phyloP scores from a whole-genome alignment of 2,888 invertebrate species.

The Cryptocheilus praepositus region DNA sequence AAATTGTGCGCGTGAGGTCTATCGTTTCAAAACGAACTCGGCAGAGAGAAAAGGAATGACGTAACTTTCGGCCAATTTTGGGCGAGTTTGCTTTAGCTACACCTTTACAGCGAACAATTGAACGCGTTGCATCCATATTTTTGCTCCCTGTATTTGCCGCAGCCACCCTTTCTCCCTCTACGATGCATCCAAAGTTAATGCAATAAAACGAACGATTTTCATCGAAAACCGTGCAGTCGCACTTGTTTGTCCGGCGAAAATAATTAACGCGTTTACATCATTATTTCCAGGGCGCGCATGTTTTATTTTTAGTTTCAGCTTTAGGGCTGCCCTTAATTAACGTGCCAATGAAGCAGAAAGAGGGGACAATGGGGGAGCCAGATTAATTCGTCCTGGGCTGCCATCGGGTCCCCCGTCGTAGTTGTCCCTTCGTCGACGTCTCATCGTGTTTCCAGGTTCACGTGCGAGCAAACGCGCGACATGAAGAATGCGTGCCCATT shows the following conservation, averaged over 20 bases:
- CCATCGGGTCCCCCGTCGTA: constrained; percentile 20
- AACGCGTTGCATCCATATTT: not conserved
- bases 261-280: constrained; percentile 5
- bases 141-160: too few species aligned
- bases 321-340: constrained; percentile 48
- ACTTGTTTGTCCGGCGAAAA: constrained; percentile 19
- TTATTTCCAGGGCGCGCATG: constrained; percentile 10
- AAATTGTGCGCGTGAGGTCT: not conserved
- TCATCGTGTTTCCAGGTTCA: constrained; percentile 51
- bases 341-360: constrained; percentile 40
- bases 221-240: constrained; percentile 14
- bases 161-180: too few species aligned
- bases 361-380: constrained; percentile 26
- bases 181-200: not conserved
- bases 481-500: constrained; percentile 49
- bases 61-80: constrained; percentile 14
- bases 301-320: constrained; percentile 25
- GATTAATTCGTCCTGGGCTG: constrained; percentile 51
- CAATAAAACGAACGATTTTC: not conserved
- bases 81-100: not conserved
- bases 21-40: not conserved
- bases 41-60: not conserved
- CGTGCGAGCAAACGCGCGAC: constrained; percentile 40
- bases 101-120: not conserved
- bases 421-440: constrained; percentile 13